Evolutionary conservation across 2,888 invertebrate species (phyloP).

Genomic region (Orchesella flavescens): DNA sequence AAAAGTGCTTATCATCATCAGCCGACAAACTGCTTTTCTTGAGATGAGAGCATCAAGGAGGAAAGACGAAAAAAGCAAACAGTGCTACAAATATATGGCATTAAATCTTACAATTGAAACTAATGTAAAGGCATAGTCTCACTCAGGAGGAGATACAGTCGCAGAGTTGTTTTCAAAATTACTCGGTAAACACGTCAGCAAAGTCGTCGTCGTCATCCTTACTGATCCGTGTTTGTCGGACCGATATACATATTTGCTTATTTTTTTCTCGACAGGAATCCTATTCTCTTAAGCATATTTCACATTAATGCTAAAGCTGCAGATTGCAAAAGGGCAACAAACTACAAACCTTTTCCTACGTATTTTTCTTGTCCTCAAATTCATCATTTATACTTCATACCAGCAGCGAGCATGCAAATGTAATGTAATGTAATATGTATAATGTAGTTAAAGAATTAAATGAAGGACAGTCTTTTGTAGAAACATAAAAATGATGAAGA

Average conservation of each 20-base stretch:
- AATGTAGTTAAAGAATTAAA: slow-evolving; percentile 48
- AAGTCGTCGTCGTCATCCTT: slow-evolving; percentile 43
- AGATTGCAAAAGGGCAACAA: slow-evolving; percentile 54
- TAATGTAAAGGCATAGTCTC: not conserved
- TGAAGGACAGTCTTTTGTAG: slow-evolving; percentile 22
- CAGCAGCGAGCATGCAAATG: slow-evolving; percentile 18
- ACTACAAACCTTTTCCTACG: slow-evolving; percentile 59
- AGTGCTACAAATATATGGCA: slow-evolving; percentile 44
- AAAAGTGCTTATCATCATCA: slow-evolving; percentile 55
- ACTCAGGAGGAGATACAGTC: not conserved
- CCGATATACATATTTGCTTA: not conserved
- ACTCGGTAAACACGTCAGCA: slow-evolving; percentile 55
- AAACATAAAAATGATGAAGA: slow-evolving; percentile 39
- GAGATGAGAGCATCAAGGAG: too few relatives aligned
- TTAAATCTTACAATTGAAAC: slow-evolving; percentile 29
- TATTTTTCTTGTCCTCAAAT: slow-evolving; percentile 38
- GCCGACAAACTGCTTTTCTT: slow-evolving; percentile 36
- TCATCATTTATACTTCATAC: slow-evolving; percentile 48
- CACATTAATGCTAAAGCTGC: not conserved
- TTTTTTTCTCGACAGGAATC: not conserved
- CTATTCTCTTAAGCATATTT: not conserved
- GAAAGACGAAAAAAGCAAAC: slow-evolving; percentile 31
- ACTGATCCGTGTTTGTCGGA: slow-evolving; percentile 17
- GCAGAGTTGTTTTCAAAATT: slow-evolving; percentile 46
- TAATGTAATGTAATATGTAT: slow-evolving; percentile 23